Evolutionary conservation across 2,888 invertebrate genomes (phyloP), one percentile per base, ranked within the genome.

Genomic region (Agapostemon virescens): DNA sequence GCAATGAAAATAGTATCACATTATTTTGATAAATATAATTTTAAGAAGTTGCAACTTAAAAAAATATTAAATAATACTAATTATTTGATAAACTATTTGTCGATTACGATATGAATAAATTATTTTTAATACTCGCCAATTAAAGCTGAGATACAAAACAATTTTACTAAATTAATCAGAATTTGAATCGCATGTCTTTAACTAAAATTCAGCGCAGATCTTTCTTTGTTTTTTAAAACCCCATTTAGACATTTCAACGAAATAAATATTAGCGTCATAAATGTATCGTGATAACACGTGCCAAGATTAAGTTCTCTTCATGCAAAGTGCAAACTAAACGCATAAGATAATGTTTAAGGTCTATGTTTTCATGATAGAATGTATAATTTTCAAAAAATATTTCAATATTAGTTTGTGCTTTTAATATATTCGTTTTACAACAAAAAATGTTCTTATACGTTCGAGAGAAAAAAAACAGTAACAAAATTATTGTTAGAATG

Each of bases 181-280:
- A 64, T 52, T 23, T 40, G 26, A 52, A 23, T 13, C 33, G 38
- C 42, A 5, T 2, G 17, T 61, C 45, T 38, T 9, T 49, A 69
- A 17, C 11, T 20, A 9, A 45, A 55, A 52, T 69, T 36, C 52
- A 15, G 52, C 45, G 70, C 30, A 64, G n/a, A 74, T 63, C 45
- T 15, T 77, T 77, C 68, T n/a, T 45, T 20, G 26, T 17, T 23
- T 23, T 77, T 67, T 17, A 15, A 26, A 49, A 58, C 23, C 40
- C 11, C 30, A 52, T 45, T 81, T 67, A 49, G 64, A 63, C 33
- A 33, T 66, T 52, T 45, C 20, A 23, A 15, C 23, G 36, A 73
- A 52, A 72, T 36, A 70, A 69, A 80, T 42, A 72, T 67, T 42
- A 40, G 15, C 26, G 58, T 71, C 84, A 70, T 85, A 85, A 85